phyloP scores from a whole-genome alignment of 2,113 vertebrate genomes.

The Chlorodrepanis virens region DNA sequence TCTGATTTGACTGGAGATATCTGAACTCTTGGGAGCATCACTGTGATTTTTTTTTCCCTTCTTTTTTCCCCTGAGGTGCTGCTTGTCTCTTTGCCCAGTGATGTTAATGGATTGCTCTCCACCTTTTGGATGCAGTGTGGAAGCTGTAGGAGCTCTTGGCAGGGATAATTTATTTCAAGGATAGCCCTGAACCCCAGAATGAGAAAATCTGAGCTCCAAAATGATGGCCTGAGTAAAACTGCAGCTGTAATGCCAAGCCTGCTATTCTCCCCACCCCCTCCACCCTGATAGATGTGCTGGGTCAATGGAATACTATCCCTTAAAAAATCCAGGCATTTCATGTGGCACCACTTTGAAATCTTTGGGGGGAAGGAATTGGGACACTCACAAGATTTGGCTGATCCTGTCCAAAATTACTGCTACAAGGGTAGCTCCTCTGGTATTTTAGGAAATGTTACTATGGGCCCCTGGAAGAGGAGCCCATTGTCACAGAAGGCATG shows the following conservation, averaged over 20 bases:
- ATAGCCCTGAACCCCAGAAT: background rate
- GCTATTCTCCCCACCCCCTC: background rate
- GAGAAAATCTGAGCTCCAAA: background rate
- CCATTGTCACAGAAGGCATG: background rate
- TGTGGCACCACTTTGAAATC: background rate
- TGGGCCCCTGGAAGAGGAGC: background rate
- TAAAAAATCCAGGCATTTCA: background rate
- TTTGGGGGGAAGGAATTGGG: rapidly evolving
- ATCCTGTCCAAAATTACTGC: background rate
- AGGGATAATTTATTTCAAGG: background rate
- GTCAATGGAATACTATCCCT: background rate
- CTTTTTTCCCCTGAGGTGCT: rapidly evolving
- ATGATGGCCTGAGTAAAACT: background rate
- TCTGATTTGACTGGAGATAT: background rate
- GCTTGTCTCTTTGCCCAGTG: background rate
- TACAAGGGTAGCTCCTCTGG: background rate
- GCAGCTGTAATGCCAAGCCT: background rate
- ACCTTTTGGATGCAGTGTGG: background rate
- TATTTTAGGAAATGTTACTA: background rate
- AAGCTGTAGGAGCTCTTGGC: background rate
- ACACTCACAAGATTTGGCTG: background rate
- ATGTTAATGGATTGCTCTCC: background rate
- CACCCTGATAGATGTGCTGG: background rate
- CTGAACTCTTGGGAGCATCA: background rate
- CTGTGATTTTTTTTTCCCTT: background rate